Evolutionary conservation across 2,888 invertebrate genomes (phyloP), one percentile per base, ranked within the genome.

Genomic region (Euspilapteryx auroguttella): DNA sequence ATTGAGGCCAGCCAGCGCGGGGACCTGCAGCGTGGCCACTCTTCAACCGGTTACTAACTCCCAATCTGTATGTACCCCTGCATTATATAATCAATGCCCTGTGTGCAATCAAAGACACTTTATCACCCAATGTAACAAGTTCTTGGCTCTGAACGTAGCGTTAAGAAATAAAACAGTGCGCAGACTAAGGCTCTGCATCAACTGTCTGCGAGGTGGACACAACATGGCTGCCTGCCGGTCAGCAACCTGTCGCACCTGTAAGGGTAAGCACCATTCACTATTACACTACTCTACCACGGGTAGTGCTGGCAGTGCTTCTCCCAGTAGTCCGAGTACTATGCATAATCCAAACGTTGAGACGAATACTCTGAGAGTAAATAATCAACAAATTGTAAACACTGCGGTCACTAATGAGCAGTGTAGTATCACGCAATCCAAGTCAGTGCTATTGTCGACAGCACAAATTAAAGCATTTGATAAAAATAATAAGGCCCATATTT

Each of bases 231-330:
- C 28, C 14, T 34, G 34, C 25, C 24, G 32, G 9, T 24, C 32
- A 2, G 23, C 25, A 3, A 21, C 12, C 17, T 34, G 34, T 23
- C 14, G 25, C 15, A 22, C 14, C 8, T 34, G 34, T 20, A 21
- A 30, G 12, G 31, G 34, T 13, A 31, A 31, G 17, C 34, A 34
- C 23, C 34, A 34, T 10, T 30, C 34, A 8, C 26, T 29, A 8
- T 22, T 31, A 25, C 34, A 29, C 21, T 24, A 10, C 5, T 24
- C n/a, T n/a, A n/a, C n/a, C n/a, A n/a, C n/a, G n/a, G n/a, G n/a
- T n/a, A n/a, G n/a, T n/a, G n/a, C n/a, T n/a, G n/a, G n/a, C n/a
- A n/a, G n/a, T n/a, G n/a, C n/a, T n/a, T n/a, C n/a, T n/a, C n/a
- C n/a, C n/a, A n/a, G n/a, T n/a, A n/a, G n/a, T n/a, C n/a, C n/a